Evolutionary conservation across 2,888 invertebrate species (phyloP).

Genomic region (Polydrusus cervinus): DNA sequence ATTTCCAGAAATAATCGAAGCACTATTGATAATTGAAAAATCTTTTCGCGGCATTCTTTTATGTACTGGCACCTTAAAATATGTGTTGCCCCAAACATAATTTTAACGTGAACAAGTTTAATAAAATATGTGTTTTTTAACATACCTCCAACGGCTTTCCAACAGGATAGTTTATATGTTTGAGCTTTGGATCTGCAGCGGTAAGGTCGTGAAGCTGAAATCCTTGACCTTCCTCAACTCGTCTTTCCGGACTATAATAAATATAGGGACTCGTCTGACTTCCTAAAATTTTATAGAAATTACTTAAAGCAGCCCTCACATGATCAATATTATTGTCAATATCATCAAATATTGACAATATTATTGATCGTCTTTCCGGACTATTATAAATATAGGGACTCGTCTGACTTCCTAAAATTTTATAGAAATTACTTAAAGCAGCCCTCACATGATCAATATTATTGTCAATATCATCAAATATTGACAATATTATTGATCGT

Average conservation of each 20-base stretch:
- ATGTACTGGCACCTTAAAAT: too few species aligned
- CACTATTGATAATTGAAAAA: too few species aligned
- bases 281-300: constrained; percentile 23
- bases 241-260: constrained; percentile 70
- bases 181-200: constrained; percentile 62
- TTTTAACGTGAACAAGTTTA: too few species aligned
- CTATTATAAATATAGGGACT: constrained; percentile 66
- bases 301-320: too few species aligned
- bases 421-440: background rate
- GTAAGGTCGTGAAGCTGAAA: constrained; percentile 63
- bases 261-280: constrained; percentile 64
- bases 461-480: too few species aligned
- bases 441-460: too few species aligned
- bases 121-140: constrained; percentile 33
- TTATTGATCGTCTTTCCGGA: constrained; percentile 72
- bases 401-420: constrained; percentile 56
- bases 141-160: constrained; percentile 89
- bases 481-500: too few species aligned
- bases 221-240: constrained; percentile 78
- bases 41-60: too few species aligned
- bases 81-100: too few species aligned
- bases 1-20: too few species aligned
- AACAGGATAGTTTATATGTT: constrained; percentile 79
- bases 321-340: too few species aligned
- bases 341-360: too few species aligned